Evolutionary conservation across 2,797 vertebrate genomes (phyloP), one percentile per base, ranked within the genome.

Genomic region (Epinephelus awoara): DNA sequence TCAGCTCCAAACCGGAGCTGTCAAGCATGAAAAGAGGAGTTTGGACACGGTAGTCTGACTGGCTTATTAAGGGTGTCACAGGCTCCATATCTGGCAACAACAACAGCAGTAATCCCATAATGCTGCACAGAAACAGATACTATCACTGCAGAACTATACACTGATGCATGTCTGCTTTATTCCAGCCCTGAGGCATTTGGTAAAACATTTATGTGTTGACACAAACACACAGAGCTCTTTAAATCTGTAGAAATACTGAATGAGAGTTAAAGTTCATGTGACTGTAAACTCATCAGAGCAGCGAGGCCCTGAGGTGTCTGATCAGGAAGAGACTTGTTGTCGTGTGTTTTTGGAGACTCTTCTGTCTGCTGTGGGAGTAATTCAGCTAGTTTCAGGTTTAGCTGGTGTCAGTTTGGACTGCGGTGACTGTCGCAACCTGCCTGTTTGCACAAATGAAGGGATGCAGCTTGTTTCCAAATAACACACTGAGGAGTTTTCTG

Each of bases 21-120:
- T 90, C 83, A 87, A 50, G 82, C 87, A 79, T 89, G 82, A 85
- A 88, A 77, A 58, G 82, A 82, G 71, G 54, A 47, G 86, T 85
- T 88, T 91, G 79, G 89, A 87, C 85, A 88, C 72, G 89, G 84
- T 82, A 1, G 78, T 81, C 69, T 85, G 77, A 79, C 72, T 73
- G 82, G 82, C 75, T 91, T 70, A 80, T 89, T 89, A 82, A 57
- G 76, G 75, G 67, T 79, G 75, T 83, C 77, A 83, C 61, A 71
- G 63, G 80, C 83, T 84, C 67, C 75, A 78, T 69, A 84, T 83
- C 58, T 80, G 84, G 55, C 71, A 79, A 73, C 75, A 74, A 64
- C 59, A 71, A 46, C 80, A 75, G 49, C 67, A 61, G 44, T 76
- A 76, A 88, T 88, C 77, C 71, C 12, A 1, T 49, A 56, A 59